Conservation (phyloP, 2,888 invertebrate species). For the Embidobia sp. region DNA sequence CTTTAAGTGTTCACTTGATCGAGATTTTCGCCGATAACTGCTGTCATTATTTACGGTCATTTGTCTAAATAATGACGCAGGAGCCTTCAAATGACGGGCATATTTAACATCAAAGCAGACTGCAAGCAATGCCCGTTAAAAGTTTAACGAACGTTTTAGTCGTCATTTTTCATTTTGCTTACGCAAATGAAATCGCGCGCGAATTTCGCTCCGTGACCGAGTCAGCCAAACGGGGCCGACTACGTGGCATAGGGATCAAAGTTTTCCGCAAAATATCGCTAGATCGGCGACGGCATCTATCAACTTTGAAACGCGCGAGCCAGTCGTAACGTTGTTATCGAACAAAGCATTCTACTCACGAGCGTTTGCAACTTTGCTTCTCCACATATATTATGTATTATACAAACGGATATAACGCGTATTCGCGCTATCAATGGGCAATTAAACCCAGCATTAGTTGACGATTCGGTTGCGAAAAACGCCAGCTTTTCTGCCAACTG, state of each 20-base stretch:
- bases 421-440: conserved; percentile 29
- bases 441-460: conserved; percentile 50
- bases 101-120: conserved; percentile 48
- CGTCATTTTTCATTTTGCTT: conserved; percentile 37
- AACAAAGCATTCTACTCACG: conserved; percentile 25
- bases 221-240: no score
- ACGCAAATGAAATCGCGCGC: conserved; percentile 33
- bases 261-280: conserved; percentile 38
- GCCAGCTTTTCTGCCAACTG: conserved; percentile 6
- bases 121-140: conserved; percentile 41
- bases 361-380: no score
- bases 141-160: conserved; percentile 49
- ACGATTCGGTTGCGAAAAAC: conserved; percentile 35
- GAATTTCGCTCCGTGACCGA: conserved; percentile 6
- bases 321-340: conserved; percentile 19
- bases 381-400: background rate
- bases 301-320: conserved; percentile 8
- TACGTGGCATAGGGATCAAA: conserved; percentile 24
- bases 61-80: conserved; percentile 59
- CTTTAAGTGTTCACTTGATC: conserved; percentile 34
- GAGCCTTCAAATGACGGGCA: conserved; percentile 44
- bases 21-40: conserved; percentile 46
- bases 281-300: conserved; percentile 23
- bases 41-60: conserved; percentile 58
- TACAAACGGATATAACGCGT: background rate